Conservation (phyloP, 2,888 invertebrate genomes). For the Limenitis camilla region DNA sequence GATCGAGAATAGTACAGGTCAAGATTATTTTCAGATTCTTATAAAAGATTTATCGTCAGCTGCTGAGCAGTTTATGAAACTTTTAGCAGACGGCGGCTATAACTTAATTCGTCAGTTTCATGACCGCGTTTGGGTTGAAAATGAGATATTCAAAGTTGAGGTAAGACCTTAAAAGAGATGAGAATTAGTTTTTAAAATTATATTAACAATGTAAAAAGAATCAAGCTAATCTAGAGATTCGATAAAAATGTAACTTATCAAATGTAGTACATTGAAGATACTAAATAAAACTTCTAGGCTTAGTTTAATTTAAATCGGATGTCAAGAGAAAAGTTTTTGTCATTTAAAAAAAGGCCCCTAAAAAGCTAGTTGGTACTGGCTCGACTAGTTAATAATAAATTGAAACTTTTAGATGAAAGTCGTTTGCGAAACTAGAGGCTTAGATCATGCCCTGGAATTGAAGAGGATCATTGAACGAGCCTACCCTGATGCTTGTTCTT, state of each 20-base stretch:
- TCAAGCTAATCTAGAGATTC: too few relatives aligned
- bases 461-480: slow-evolving; percentile 52
- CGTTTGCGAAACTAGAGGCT: slow-evolving; percentile 87
- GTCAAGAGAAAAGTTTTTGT: too few relatives aligned
- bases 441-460: slow-evolving; percentile 78
- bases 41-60: slow-evolving; percentile 61
- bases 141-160: slow-evolving; percentile 81
- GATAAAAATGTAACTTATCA: too few relatives aligned
- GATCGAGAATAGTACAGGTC: too few relatives aligned
- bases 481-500: slow-evolving; percentile 42
- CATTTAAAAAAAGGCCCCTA: neutral
- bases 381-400: neutral
- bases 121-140: slow-evolving; percentile 91
- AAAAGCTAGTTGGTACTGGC: neutral
- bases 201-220: too few relatives aligned
- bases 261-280: too few relatives aligned
- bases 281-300: too few relatives aligned
- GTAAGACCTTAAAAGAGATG: slow-evolving; percentile 28
- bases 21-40: slow-evolving; percentile 37
- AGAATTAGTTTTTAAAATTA: neutral
- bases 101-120: slow-evolving; percentile 92
- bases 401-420: slow-evolving; percentile 79
- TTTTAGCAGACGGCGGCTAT: slow-evolving; percentile 82
- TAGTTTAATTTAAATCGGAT: too few relatives aligned
- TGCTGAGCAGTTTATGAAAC: slow-evolving; percentile 81